Evolutionary conservation across 2,888 invertebrate species (phyloP).

Genomic region (Drosophila yooni): DNA sequence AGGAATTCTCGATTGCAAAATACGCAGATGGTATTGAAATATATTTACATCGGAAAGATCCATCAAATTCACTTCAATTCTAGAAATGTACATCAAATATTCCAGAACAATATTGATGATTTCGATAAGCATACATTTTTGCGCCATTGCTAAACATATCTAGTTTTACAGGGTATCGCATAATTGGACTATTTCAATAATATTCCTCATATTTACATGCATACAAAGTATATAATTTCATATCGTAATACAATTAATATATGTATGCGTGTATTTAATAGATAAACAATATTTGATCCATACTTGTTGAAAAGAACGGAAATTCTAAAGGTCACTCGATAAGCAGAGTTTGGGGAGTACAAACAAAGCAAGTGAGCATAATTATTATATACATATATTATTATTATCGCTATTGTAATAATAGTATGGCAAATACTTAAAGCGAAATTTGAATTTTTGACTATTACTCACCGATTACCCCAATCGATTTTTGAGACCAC

Average conservation of each 20-base stretch:
- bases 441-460: background rate
- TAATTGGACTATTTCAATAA: background rate
- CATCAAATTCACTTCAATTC: background rate
- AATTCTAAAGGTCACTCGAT: conserved; percentile 3
- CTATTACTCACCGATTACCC: conserved; percentile 93
- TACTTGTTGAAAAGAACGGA: background rate
- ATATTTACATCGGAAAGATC: too few relatives aligned
- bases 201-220: background rate
- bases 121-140: background rate
- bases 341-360: background rate
- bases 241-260: background rate
- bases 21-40: background rate
- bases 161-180: background rate
- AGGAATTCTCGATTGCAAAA: background rate
- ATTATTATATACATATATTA: background rate
- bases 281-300: background rate
- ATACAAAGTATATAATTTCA: background rate
- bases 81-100: background rate
- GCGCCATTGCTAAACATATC: background rate
- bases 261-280: background rate
- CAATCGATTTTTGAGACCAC: conserved; percentile 97
- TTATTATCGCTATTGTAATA: background rate
- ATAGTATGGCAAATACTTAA: background rate
- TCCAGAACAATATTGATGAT: background rate
- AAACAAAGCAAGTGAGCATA: background rate